Base-by-base conservation (phyloP, 2,888 invertebrate species). In the Cheiracanthium punctorium region DNA sequence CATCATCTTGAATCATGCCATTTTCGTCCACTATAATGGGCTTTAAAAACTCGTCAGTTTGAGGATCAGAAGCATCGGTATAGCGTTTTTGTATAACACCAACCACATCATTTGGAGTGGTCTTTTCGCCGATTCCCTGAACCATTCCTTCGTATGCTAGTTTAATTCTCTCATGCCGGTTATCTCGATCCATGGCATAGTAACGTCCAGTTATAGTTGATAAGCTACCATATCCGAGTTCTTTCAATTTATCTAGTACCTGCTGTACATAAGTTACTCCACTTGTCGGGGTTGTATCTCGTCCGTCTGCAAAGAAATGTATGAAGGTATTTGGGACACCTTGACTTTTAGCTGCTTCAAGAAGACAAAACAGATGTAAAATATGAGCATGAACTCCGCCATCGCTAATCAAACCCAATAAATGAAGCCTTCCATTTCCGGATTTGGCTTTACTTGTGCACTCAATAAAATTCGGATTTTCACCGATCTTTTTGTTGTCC, bases 351-450 rank as follows among this genome's bases (percentile, higher is more conserved):
- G 91, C 90, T n/a, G 90, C 91, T 85, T 91, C 91, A 65, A 92
- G 80, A 14, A 92, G 88, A 17, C 91, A 91, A 82, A 91, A 91
- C 79, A 93, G 89, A 88, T 92, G 92, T 4, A 91, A 90, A 80
- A 93, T 93, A 88, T 92, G 92, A 0, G 91, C 91, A 89, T 92
- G 92, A 48, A 92, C 92, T 64, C 92, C 92, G 41, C 92, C 92
- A 85, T 91, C 91, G 80, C 90, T 90, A 29, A 91, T 91, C 86
- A 92, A 88, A n/a, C 92, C 92, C 17, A 91, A 90, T n/a, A 93
- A 89, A 88, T 92, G 92, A 28, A 92, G 89, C 43, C 92, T 89
- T 65, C 89, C 91, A 52, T 90, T 91, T 5, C 80, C 81, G 10
- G 88, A 89, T 88, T 91, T 92, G 14, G 92, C 92, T n/a, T 91